phyloP scores from a whole-genome alignment of 2,797 vertebrate genomes.

The Pantherophis alleghaniensis region DNA sequence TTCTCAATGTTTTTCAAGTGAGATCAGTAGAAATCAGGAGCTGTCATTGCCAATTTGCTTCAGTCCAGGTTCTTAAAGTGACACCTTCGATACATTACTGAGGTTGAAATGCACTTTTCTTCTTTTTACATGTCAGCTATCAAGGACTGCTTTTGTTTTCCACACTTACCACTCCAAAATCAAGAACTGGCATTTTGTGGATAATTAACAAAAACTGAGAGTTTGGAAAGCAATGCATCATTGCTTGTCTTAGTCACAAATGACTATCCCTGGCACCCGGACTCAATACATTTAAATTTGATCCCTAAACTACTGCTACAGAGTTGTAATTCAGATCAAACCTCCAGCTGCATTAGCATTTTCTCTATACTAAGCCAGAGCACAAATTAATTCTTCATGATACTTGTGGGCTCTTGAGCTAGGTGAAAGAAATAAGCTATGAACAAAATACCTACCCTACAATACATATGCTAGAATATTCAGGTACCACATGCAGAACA shows the following conservation, averaged over 20 bases:
- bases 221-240: slow-evolving; percentile 21
- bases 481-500: background rate
- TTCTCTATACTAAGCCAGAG: background rate
- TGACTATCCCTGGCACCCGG: background rate
- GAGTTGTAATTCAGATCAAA: background rate
- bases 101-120: slow-evolving; percentile 49
- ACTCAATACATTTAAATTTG: background rate
- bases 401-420: background rate
- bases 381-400: background rate
- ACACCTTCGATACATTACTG: slow-evolving; percentile 53
- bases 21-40: slow-evolving; percentile 63
- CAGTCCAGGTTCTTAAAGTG: slow-evolving; percentile 63
- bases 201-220: slow-evolving; percentile 25
- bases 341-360: background rate
- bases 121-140: slow-evolving; percentile 37
- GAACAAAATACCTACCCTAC: background rate
- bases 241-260: background rate
- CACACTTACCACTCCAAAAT: slow-evolving; percentile 2
- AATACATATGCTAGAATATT: background rate
- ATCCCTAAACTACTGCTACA: background rate
- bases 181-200: slow-evolving; percentile 24
- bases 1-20: slow-evolving; percentile 67
- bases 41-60: slow-evolving; percentile 69
- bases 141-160: slow-evolving; percentile 29
- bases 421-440: background rate